Base-by-base conservation (phyloP, 2,888 invertebrate genomes). In the Dicyrtoma fusca region DNA sequence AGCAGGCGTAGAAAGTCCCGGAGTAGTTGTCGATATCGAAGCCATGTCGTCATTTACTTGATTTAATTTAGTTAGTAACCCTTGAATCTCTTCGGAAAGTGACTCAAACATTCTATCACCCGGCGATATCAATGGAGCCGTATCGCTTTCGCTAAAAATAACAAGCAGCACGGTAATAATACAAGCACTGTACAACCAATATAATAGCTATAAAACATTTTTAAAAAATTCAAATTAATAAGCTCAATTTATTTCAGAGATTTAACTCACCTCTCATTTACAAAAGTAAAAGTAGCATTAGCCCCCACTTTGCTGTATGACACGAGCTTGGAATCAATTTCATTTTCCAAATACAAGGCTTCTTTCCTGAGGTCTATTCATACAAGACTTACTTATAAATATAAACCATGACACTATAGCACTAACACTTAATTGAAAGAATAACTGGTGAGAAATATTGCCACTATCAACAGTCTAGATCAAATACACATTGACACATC, bases 251-350 rank as follows among this genome's bases (percentile, higher is more conserved):
- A 6, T n/a, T 53, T 13, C 14, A 42, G 19, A 34, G 42, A 19
- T 14, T 19, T 2, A 21, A 62, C 11, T 34, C 57, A 68, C 68
- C 57, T 68, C 44, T 68, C 68, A 45, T 34, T 57, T 25, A 47
- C 53, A 23, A 49, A 74, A 21, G 47, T 59, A 44, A 76, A 75
- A 8, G 78, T 62, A 21, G 77, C 71, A 73, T 76, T 80, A 10
- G 93, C 90, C 21, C 95, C 95, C 47, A 97, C 87, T 86, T 98
- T 98, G 84, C 95, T 97, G 83, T 96, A 95, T 6, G 94, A 92
- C 1, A 97, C 95, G 76, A 98, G 86, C 84, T 98, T 98, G 13
- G 94, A 87, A 84, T 98, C 98, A 80, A 98, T 94, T 83, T 97
- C 97, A 87, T 97, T 97, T 85, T 98, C 98, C 66, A 97, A 85